These are phyloP conservation scores for Callopanchax toddi DNA, from an alignment of 2,113 vertebrate species.

Conservation along the genomic window DNA sequence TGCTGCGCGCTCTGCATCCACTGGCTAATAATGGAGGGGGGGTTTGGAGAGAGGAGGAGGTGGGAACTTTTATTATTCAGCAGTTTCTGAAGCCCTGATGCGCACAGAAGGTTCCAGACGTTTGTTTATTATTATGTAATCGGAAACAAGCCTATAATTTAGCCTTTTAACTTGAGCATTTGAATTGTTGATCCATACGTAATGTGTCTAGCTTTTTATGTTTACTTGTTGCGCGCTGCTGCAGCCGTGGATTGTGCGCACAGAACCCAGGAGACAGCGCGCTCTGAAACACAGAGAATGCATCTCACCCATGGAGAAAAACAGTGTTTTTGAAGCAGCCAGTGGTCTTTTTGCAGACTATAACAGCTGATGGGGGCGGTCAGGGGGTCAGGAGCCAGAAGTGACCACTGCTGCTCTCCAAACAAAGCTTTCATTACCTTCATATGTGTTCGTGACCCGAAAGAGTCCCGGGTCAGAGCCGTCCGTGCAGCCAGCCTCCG, in stretches of 20 bases:
- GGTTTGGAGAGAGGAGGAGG: not conserved
- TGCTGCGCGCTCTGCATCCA: constrained; percentile 41
- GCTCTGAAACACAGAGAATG: not conserved
- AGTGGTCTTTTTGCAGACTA: constrained; percentile 39
- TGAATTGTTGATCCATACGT: not conserved
- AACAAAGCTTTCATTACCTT: constrained; percentile 61
- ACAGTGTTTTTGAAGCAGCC: not conserved
- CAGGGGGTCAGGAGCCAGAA: constrained; percentile 54
- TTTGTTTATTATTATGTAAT: too few relatives aligned
- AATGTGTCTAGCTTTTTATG: not conserved
- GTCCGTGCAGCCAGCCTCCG: constrained; percentile 13
- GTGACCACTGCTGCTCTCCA: constrained; percentile 42
- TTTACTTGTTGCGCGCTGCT: not conserved
- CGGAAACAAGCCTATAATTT: too few relatives aligned
- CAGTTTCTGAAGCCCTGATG: constrained; percentile 9
- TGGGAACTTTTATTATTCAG: constrained; percentile 8
- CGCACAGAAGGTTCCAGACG: not conserved
- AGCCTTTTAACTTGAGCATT: not conserved
- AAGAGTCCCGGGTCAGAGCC: constrained; percentile 57
- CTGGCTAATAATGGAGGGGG: constrained; percentile 53
- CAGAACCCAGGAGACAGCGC: not conserved
- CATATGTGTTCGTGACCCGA: constrained; percentile 65
- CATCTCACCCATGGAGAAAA: too few relatives aligned
- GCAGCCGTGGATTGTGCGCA: not conserved
- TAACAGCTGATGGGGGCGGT: constrained; percentile 66